A percentile compares a stretch with the other conserved stretches of the same genome.
phyloP scores from a whole-genome alignment of 2,797 vertebrate genomes.

The Parauchenoglanis ngamensis region DNA sequence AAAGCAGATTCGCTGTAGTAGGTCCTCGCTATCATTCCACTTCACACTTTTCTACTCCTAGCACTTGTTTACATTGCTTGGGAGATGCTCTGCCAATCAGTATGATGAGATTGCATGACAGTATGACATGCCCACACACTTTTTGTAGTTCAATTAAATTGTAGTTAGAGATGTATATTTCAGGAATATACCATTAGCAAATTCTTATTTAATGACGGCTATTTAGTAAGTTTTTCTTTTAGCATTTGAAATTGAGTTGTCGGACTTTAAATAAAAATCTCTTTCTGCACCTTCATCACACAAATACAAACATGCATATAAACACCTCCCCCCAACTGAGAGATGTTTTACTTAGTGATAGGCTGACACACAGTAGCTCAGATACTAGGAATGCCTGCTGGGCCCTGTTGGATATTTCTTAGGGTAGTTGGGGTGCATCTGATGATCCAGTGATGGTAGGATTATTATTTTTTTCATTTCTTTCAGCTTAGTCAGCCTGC shows the following conservation, averaged over 20 bases:
- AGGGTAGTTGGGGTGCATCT: conserved; percentile 9
- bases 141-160: not conserved
- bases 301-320: conserved; percentile 47
- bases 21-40: not conserved
- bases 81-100: not conserved
- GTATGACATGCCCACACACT: too few species aligned
- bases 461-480: conserved; percentile 68
- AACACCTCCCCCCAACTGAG: not conserved
- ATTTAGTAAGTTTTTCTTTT: not conserved
- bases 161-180: not conserved
- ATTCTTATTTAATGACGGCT: not conserved
- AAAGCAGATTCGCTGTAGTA: not conserved
- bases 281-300: conserved; percentile 17
- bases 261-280: not conserved
- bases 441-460: conserved; percentile 45
- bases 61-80: not conserved
- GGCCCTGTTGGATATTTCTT: conserved; percentile 20
- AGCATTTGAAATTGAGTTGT: not conserved
- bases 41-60: not conserved
- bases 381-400: not conserved
- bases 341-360: conserved; percentile 32
- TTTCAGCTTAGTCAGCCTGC: conserved; percentile 60
- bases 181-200: not conserved
- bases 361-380: conserved; percentile 16
- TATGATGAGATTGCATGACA: not conserved